phyloP scores from a whole-genome alignment of 2,113 vertebrate genomes.

The Heterochromis multidens region DNA sequence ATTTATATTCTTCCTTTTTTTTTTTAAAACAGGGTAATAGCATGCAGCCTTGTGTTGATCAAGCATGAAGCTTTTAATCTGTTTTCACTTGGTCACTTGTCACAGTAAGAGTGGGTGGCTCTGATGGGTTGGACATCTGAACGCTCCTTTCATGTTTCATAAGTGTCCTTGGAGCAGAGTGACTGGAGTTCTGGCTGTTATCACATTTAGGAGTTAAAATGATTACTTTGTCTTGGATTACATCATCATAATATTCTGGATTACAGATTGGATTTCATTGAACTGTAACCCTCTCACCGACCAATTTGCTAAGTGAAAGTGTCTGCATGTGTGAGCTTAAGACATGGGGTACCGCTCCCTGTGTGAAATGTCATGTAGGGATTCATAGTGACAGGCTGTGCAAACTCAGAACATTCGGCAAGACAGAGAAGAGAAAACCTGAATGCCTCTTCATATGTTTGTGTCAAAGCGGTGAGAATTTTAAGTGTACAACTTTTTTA shows the following conservation, averaged over 20 bases:
- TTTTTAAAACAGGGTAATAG: neutral
- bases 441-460: neutral
- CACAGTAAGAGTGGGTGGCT: neutral
- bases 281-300: neutral
- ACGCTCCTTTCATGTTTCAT: neutral
- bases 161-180: neutral
- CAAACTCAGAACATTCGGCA: neutral
- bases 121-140: neutral
- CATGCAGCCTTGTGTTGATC: neutral
- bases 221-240: constrained; percentile 19
- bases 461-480: neutral
- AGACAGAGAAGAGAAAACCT: neutral
- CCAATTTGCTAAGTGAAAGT: neutral
- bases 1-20: too few relatives aligned
- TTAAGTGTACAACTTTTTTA: neutral
- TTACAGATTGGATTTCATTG: neutral
- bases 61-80: neutral
- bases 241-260: neutral
- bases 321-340: neutral
- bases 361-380: neutral
- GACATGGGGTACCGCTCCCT: neutral
- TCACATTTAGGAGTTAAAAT: neutral
- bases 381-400: neutral
- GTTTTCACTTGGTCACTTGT: neutral
- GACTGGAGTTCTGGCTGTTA: neutral